Percentiles rank a stretch among this genome's conserved stretches.
Conservation (phyloP, 2,113 vertebrate genomes). For the Microcebus tavaratra region DNA sequence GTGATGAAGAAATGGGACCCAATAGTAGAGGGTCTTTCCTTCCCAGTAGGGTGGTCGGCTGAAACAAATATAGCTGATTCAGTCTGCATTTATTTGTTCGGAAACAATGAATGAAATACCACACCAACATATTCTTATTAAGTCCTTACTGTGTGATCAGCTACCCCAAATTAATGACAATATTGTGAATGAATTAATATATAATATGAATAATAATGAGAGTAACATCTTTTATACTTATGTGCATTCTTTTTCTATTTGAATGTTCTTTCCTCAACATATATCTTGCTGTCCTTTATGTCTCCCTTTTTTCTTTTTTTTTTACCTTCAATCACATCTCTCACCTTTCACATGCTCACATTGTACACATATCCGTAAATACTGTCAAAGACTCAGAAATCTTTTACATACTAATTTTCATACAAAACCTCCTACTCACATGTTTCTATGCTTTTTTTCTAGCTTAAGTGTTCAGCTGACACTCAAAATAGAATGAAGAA, state of each 20-base stretch:
- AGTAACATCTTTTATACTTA: neutral
- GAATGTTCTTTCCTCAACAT: neutral
- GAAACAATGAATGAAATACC: slow-evolving; percentile 30
- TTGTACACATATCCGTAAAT: neutral
- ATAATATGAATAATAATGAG: neutral
- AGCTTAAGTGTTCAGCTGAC: neutral
- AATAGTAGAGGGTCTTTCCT: neutral
- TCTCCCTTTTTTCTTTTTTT: neutral
- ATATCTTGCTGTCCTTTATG: neutral
- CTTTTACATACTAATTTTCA: neutral
- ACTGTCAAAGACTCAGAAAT: neutral
- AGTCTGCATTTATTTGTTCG: neutral
- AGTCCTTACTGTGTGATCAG: neutral
- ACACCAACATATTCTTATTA: neutral
- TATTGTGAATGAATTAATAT: slow-evolving; percentile 30
- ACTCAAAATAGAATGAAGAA: neutral
- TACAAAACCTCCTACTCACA: neutral
- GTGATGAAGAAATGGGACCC: neutral
- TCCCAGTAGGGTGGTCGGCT: neutral
- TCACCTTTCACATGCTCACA: neutral
- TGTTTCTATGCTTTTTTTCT: neutral
- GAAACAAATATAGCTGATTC: neutral
- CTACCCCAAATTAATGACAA: neutral
- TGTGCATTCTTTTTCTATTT: neutral
- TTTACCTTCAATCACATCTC: neutral